phyloP scores from a whole-genome alignment of 2,888 invertebrate genomes.

The Drosophila mulleri region DNA sequence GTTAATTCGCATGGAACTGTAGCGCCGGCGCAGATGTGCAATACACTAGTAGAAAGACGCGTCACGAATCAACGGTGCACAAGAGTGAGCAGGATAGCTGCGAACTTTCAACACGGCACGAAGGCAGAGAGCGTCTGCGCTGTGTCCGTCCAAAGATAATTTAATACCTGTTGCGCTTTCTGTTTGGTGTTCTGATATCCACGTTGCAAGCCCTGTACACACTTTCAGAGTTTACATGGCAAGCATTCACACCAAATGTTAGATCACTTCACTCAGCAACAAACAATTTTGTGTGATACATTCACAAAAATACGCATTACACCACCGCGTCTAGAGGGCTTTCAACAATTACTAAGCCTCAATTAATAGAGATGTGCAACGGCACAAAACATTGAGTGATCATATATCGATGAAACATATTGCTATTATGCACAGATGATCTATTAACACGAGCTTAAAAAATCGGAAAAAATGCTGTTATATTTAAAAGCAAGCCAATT shows the following conservation, averaged over 20 bases:
- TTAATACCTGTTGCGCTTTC: constrained; percentile 1
- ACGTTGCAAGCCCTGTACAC: neutral
- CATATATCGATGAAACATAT: constrained; percentile 26
- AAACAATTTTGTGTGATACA: constrained; percentile 17
- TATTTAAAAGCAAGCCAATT: neutral
- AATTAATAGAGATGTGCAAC: constrained; percentile 36
- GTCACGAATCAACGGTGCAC: constrained; percentile 9
- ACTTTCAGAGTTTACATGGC: constrained; percentile 19
- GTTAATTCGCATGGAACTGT: constrained; percentile 21
- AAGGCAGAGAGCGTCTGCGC: constrained; percentile 2
- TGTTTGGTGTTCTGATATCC: neutral
- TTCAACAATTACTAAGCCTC: constrained; percentile 44
- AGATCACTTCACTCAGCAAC: constrained; percentile 7
- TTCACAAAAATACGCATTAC: constrained; percentile 10
- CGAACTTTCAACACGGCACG: constrained; percentile 30
- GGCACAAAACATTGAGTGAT: constrained; percentile 4
- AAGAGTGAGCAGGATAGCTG: constrained; percentile 44
- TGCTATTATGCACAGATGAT: constrained; percentile 16
- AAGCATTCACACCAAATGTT: constrained; percentile 7
- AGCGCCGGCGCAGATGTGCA: constrained; percentile 37
- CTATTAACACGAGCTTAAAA: constrained; percentile 7
- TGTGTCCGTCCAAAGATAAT: neutral
- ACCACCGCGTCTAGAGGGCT: constrained; percentile 22
- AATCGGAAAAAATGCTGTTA: neutral
- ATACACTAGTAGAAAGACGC: constrained; percentile 8